These are phyloP conservation scores for Podargus strigoides DNA, from an alignment of 2,797 vertebrate species.

Conservation along the genomic window DNA sequence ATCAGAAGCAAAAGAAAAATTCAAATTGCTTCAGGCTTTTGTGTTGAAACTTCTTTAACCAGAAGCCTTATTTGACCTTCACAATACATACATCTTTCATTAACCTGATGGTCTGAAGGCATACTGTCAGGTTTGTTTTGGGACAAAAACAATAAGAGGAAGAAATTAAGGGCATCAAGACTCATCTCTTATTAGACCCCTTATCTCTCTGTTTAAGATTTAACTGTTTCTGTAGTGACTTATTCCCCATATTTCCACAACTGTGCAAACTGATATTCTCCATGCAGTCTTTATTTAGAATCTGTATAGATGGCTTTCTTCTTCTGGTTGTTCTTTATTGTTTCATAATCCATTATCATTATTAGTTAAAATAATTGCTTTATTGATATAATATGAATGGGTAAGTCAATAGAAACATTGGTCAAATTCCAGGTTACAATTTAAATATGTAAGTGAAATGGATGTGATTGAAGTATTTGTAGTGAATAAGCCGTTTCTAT, in stretches of 20 bases:
- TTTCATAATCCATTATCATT: background rate
- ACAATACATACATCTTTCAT: background rate
- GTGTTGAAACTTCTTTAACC: background rate
- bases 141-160: background rate
- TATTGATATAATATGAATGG: background rate
- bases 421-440: background rate
- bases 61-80: conserved; percentile 14
- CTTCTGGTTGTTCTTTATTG: background rate
- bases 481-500: background rate
- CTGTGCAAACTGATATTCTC: background rate
- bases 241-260: background rate
- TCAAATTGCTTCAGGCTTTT: conserved; percentile 28
- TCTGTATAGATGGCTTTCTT: background rate
- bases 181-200: background rate
- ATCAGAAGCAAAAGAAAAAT: conserved; percentile 23
- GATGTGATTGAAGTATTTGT: background rate
- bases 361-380: background rate
- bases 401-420: background rate
- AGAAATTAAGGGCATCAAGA: background rate
- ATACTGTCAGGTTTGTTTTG: background rate
- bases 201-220: background rate
- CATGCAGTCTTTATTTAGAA: background rate
- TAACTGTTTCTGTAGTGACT: background rate
- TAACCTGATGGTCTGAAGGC: background rate
- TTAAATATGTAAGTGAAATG: background rate